Conservation (phyloP, 2,888 invertebrate genomes). For the Cephus pulcher region DNA sequence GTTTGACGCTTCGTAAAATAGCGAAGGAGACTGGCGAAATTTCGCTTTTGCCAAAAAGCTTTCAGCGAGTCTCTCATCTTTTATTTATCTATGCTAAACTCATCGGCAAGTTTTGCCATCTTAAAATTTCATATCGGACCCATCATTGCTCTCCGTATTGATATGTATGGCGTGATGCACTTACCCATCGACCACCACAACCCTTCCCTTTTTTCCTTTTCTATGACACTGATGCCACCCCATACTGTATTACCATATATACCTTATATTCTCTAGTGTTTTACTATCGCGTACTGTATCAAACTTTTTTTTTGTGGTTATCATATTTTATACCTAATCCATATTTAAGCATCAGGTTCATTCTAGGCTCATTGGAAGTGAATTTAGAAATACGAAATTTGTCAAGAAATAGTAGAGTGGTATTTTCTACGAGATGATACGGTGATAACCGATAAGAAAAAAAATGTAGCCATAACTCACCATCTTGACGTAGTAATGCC, state of each 20-base stretch:
- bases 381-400: too few relatives aligned
- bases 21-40: neutral
- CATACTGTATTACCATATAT: neutral
- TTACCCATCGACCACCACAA: conserved; percentile 19
- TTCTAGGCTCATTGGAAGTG: too few relatives aligned
- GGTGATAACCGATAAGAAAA: neutral
- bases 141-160: conserved; percentile 31
- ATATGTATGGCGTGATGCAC: conserved; percentile 48
- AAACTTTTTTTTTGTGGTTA: neutral
- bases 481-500: conserved; percentile 45
- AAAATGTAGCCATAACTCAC: conserved; percentile 34
- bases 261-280: neutral
- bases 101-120: conserved; percentile 45
- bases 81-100: conserved; percentile 61
- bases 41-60: neutral
- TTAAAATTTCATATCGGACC: conserved; percentile 54
- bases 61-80: conserved; percentile 40
- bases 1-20: neutral
- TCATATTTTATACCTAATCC: neutral
- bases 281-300: neutral
- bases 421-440: neutral
- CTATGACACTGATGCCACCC: conserved; percentile 11
- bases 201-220: conserved; percentile 45
- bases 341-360: neutral
- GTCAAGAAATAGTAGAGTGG: neutral